phyloP scores from a whole-genome alignment of 2,888 invertebrate genomes.

The Doris montereyensis region DNA sequence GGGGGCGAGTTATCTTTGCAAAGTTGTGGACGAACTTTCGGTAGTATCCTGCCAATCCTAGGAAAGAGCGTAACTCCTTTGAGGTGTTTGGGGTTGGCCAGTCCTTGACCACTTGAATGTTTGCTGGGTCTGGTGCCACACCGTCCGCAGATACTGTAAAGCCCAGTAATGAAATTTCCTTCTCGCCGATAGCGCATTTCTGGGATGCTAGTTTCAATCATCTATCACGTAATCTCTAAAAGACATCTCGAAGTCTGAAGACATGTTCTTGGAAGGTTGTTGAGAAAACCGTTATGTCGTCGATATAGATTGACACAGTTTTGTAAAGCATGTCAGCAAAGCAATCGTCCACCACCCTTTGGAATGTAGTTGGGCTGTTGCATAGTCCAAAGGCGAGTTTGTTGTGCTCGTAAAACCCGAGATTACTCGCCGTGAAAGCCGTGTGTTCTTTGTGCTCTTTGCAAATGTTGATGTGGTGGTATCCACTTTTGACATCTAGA shows the following conservation, averaged over 20 bases:
- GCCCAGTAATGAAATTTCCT: constrained; percentile 21
- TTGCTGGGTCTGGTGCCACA: constrained; percentile 5
- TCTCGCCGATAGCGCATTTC: no score
- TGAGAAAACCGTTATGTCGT: no score
- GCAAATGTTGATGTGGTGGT: no score
- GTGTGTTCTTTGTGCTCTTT: constrained; percentile 45
- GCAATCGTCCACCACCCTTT: constrained; percentile 38
- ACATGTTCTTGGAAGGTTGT: not conserved
- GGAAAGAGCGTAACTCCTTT: no score
- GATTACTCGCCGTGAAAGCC: constrained; percentile 43
- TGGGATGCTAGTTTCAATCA: no score
- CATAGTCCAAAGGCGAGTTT: constrained; percentile 18
- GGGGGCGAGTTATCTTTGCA: no score
- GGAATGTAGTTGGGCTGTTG: constrained; percentile 18
- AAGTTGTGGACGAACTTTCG: no score
- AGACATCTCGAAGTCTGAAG: not conserved
- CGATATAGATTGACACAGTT: not conserved
- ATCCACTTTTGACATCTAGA: constrained; percentile 44
- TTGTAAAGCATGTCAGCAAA: constrained; percentile 2
- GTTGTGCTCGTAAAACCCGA: constrained; percentile 25
- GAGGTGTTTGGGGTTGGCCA: constrained; percentile 27
- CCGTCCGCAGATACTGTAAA: constrained; percentile 24
- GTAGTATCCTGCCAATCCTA: no score
- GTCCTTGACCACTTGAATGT: not conserved
- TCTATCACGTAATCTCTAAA: no score